These are phyloP conservation scores for Parus major DNA, from an alignment of 2,113 vertebrate genomes.

Conservation along the genomic window DNA sequence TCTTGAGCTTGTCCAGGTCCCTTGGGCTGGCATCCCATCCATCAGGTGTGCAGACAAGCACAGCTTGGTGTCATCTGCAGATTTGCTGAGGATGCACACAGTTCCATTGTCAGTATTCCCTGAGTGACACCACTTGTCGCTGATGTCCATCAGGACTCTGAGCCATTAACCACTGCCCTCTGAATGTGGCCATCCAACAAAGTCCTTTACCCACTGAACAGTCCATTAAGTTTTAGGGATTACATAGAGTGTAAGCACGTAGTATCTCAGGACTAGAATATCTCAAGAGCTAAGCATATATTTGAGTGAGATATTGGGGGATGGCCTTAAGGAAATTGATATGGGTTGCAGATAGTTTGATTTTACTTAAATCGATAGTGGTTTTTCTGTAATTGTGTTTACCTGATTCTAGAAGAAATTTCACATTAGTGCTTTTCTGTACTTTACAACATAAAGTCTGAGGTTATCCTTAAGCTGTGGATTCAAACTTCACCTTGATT, in stretches of 20 bases:
- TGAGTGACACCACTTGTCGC: not conserved
- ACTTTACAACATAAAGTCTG: not conserved
- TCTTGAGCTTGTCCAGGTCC: not conserved
- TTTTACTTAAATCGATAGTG: not conserved
- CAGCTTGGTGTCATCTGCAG: not conserved
- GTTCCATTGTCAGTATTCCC: fast-evolving
- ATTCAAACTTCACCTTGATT: not conserved
- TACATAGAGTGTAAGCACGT: not conserved
- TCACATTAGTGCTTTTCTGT: not conserved
- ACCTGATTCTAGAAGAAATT: not conserved
- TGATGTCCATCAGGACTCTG: not conserved
- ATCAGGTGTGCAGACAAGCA: not conserved
- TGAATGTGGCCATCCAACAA: not conserved
- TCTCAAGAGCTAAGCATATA: not conserved
- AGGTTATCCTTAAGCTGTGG: not conserved
- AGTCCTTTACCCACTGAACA: not conserved
- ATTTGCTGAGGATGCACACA: not conserved
- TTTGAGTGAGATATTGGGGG: not conserved
- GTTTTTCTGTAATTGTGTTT: not conserved
- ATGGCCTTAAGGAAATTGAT: not conserved
- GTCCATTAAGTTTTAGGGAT: not conserved
- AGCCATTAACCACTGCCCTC: not conserved
- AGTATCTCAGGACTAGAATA: not conserved
- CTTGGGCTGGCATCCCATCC: not conserved
- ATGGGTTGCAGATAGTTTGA: not conserved